A percentile compares a stretch with the other conserved stretches of the same genome.
phyloP scores from a whole-genome alignment of 2,113 vertebrate genomes.

The Notarius quadriscutis region DNA sequence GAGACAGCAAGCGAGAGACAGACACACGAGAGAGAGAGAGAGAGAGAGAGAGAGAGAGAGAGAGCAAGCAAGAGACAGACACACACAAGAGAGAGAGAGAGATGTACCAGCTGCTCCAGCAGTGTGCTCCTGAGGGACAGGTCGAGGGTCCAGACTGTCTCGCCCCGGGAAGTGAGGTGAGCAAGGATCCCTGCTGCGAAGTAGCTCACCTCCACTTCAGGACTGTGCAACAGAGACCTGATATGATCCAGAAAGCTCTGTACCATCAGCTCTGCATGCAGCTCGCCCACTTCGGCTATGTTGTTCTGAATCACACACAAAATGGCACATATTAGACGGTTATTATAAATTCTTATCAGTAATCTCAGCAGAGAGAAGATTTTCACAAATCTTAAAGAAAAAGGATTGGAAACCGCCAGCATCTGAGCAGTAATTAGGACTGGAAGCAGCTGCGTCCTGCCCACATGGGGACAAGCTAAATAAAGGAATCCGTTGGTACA shows the following conservation, averaged over 20 bases:
- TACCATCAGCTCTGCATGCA: constrained; percentile 95
- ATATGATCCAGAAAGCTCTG: constrained; percentile 96
- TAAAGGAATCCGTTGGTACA: constrained; percentile 31
- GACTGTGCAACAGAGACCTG: constrained; percentile 87
- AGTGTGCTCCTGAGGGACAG: constrained; percentile 80
- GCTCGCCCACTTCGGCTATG: constrained; percentile 95
- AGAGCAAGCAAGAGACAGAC: too few relatives aligned
- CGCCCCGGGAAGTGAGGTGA: constrained; percentile 93
- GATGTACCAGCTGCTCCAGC: constrained; percentile 87
- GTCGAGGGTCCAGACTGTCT: constrained; percentile 88
- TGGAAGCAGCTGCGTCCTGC: constrained; percentile 6
- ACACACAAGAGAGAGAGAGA: too few relatives aligned
- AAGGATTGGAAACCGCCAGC: neutral
- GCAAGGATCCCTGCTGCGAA: constrained; percentile 97
- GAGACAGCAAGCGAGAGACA: too few relatives aligned
- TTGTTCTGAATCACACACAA: constrained; percentile 81
- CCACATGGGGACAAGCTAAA: constrained; percentile 19
- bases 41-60: too few relatives aligned
- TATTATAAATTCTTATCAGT: neutral
- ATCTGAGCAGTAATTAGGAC: constrained; percentile 21
- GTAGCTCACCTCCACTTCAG: constrained; percentile 98
- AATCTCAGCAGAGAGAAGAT: neutral
- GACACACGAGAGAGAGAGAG: too few relatives aligned
- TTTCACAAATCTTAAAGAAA: neutral
- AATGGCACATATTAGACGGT: neutral